Percentiles rank a stretch among this genome's conserved stretches.
phyloP scores from a whole-genome alignment of 64 coral and sea anemone species.

The Dendronephthya gigantea region DNA sequence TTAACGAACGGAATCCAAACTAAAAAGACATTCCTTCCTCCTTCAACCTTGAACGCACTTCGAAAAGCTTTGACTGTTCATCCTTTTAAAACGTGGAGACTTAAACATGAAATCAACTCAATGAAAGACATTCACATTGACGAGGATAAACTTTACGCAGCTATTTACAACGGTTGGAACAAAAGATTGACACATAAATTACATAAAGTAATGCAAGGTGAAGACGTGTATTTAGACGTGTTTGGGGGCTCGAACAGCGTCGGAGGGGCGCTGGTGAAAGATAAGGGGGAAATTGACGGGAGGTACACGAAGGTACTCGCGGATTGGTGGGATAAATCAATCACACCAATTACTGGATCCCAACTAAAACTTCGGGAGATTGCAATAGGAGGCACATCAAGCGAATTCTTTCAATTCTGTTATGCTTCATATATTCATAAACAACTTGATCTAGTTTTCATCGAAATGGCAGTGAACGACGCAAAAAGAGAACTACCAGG shows the following conservation, averaged over 20 bases:
- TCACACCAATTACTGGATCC: constrained; percentile 30
- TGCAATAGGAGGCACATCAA: constrained; percentile 50
- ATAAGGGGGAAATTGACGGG: constrained; percentile 21
- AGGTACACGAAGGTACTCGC: constrained; percentile 31
- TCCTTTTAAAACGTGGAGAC: background rate
- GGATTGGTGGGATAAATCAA: constrained; percentile 47
- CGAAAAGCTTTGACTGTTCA: background rate
- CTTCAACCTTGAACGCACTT: background rate
- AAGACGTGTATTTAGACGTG: constrained; percentile 24
- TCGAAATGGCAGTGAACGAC: constrained; percentile 36
- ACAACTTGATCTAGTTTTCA: constrained; percentile 32
- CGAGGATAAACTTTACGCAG: background rate
- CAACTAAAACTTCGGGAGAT: constrained; percentile 24
- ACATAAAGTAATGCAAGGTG: constrained; percentile 28
- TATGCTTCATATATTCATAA: constrained; percentile 20
- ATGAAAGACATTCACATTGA: background rate
- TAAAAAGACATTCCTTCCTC: too few species aligned
- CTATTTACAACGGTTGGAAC: background rate
- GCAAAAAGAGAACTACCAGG: background rate
- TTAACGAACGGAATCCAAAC: too few species aligned
- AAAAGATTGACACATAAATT: constrained; percentile 22
- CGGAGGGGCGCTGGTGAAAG: constrained; percentile 32
- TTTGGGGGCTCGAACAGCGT: constrained; percentile 58
- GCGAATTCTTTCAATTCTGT: constrained; percentile 48
- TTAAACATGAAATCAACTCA: background rate